phyloP scores from a whole-genome alignment of 1,140 invertebrate genomes.

The Caenorhabditis elegans region WBcel235 BX284606.5:13901001-13901500 shows the following conservation, averaged over 20 bases:
- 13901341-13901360: not conserved
- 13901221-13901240: not conserved
- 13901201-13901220: not conserved
- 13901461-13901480: constrained; percentile 13
- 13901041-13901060: not conserved
- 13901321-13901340: not conserved
- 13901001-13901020: no score
- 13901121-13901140: not conserved
- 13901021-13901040: no score
- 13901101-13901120: not conserved
- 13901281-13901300: not conserved
- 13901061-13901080: not conserved
- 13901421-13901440: no score
- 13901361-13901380: not conserved
- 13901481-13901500: constrained; percentile 15
- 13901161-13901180: not conserved
- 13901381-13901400: not conserved
- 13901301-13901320: not conserved
- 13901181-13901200: not conserved
- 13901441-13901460: no score
- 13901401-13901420: no score
- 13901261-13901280: constrained; percentile 6
- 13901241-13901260: not conserved
- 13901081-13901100: not conserved
- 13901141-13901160: not conserved